Evolutionary conservation across 2,797 vertebrate genomes (phyloP).

Genomic region (Rhinichthys osculus): DNA sequence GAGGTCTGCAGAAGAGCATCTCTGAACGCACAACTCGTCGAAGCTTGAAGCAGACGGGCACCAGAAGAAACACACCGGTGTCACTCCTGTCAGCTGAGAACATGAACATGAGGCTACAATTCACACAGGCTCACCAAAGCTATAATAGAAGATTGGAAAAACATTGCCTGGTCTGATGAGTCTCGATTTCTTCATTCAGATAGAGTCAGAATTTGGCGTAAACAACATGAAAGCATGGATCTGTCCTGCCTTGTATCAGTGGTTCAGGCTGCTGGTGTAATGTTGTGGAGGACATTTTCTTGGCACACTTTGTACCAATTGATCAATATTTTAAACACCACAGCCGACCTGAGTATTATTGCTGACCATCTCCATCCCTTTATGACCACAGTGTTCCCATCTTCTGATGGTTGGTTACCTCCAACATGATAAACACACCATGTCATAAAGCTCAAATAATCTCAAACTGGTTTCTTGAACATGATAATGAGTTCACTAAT

Average conservation of each 20-base stretch:
- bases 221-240: no score
- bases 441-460: neutral
- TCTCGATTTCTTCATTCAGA: neutral
- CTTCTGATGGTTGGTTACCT: neutral
- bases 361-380: neutral
- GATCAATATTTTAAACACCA: neutral
- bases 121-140: neutral
- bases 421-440: neutral
- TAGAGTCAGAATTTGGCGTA: no score
- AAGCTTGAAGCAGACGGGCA: neutral
- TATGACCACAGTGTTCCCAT: neutral
- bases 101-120: neutral
- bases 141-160: neutral
- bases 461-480: conserved; percentile 22
- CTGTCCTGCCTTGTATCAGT: no score
- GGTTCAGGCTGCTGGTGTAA: no score
- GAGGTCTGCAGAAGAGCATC: neutral
- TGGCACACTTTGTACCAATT: neutral
- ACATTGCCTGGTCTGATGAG: neutral
- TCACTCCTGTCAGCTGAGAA: neutral
- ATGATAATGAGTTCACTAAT: neutral
- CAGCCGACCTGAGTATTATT: neutral
- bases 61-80: neutral
- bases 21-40: neutral
- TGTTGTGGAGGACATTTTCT: no score